These are phyloP conservation scores for Trichacis sp. DNA, from an alignment of 2,888 invertebrate species.

Conservation along the genomic window DNA sequence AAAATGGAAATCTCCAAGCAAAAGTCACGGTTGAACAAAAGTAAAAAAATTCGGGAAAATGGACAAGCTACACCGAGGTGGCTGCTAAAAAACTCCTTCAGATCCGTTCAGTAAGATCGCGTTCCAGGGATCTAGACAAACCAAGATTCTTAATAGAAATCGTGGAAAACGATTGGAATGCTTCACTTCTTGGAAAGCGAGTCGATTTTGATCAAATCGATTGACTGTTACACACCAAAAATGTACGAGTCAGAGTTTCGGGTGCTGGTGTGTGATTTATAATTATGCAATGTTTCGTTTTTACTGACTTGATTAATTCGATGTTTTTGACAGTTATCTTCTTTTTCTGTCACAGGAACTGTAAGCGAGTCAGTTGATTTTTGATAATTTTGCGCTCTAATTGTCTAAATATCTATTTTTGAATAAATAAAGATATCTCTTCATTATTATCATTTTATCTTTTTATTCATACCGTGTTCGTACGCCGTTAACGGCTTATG, in stretches of 20 bases:
- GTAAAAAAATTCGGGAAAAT: background rate
- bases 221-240: background rate
- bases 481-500: no score
- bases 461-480: no score
- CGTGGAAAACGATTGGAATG: background rate
- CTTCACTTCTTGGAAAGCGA: background rate
- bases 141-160: background rate
- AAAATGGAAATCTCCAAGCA: constrained; percentile 84
- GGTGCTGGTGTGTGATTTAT: background rate
- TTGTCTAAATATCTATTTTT: background rate
- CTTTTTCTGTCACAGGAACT: background rate
- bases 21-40: constrained; percentile 74
- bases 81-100: background rate
- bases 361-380: background rate
- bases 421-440: background rate
- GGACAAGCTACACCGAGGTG: background rate
- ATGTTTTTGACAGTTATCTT: background rate
- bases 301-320: background rate
- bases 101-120: background rate
- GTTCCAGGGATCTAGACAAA: background rate
- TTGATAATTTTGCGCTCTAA: background rate
- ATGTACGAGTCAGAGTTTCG: background rate
- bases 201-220: background rate
- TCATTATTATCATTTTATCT: background rate
- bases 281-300: background rate